Percentiles rank a stretch among this genome's conserved stretches.
These are phyloP conservation scores for Petrolisthes manimaculis DNA, from an alignment of 2,888 invertebrate genomes.

Conservation along the genomic window DNA sequence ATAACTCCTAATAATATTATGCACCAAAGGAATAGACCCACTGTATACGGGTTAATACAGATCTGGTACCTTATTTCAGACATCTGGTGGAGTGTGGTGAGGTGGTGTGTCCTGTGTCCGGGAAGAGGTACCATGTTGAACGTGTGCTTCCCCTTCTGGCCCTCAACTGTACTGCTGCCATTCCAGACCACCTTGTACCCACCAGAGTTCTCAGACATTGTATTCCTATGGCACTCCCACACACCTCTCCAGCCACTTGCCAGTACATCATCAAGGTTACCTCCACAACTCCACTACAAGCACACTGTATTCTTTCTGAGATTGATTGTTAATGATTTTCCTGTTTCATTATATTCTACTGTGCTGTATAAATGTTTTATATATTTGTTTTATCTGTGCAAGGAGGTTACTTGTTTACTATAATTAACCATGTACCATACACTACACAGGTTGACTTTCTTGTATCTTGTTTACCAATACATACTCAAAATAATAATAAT, in stretches of 20 bases:
- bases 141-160: constrained; percentile 45
- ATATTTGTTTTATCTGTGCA: background rate
- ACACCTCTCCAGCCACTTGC: constrained; percentile 37
- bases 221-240: constrained; percentile 40
- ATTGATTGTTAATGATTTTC: no score
- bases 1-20: no score
- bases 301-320: no score
- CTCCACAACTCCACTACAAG: no score
- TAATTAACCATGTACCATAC: background rate
- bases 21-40: no score
- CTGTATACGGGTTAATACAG: no score
- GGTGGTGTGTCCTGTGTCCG: constrained; percentile 42
- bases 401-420: background rate
- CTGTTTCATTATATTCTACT: background rate
- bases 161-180: constrained; percentile 16
- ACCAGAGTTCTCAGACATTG: constrained; percentile 43
- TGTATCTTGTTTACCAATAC: no score
- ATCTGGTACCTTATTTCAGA: background rate
- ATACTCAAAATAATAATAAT: no score
- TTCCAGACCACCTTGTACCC: constrained; percentile 32
- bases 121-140: constrained; percentile 36
- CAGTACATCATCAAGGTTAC: constrained; percentile 52
- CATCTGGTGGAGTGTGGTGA: constrained; percentile 47
- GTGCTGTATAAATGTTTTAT: background rate
- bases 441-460: no score